phyloP scores from a whole-genome alignment of 2,113 vertebrate genomes.

The Panthera leo region DNA sequence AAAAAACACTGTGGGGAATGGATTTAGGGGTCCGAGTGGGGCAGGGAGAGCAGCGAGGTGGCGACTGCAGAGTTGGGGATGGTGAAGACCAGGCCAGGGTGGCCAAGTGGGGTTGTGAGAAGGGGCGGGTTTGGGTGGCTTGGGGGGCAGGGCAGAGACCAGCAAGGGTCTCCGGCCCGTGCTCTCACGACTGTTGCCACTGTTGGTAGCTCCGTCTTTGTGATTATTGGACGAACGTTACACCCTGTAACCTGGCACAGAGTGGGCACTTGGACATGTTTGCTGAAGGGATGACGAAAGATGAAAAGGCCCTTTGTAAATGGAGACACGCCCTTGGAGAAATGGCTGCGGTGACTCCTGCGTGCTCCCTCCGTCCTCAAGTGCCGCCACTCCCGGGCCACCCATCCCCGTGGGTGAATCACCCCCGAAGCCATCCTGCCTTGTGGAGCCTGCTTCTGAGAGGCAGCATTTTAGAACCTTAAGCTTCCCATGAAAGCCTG shows the following conservation, averaged over 20 bases:
- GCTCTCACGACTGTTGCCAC: not conserved
- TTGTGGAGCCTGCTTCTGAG: not conserved
- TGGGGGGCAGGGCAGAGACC: not conserved
- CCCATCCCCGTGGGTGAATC: not conserved
- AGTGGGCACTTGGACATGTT: not conserved
- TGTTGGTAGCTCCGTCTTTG: not conserved
- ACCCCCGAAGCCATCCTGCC: not conserved
- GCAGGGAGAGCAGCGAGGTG: not conserved
- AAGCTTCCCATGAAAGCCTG: not conserved
- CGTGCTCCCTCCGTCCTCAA: rapidly evolving
- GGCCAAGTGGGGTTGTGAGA: too few species aligned
- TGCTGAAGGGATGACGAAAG: not conserved
- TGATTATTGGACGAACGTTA: not conserved
- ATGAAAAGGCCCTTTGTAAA: slow-evolving; percentile 24
- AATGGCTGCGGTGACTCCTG: not conserved
- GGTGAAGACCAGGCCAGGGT: too few species aligned
- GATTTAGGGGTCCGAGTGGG: not conserved
- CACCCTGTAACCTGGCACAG: not conserved
- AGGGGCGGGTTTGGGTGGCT: not conserved
- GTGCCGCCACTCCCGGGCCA: not conserved
- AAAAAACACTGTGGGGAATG: not conserved
- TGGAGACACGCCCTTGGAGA: not conserved
- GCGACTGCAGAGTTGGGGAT: not conserved
- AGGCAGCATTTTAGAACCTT: not conserved
- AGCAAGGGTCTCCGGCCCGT: not conserved